Evolutionary conservation across 2,113 vertebrate species (phyloP).

Genomic region (Garra rufa): DNA sequence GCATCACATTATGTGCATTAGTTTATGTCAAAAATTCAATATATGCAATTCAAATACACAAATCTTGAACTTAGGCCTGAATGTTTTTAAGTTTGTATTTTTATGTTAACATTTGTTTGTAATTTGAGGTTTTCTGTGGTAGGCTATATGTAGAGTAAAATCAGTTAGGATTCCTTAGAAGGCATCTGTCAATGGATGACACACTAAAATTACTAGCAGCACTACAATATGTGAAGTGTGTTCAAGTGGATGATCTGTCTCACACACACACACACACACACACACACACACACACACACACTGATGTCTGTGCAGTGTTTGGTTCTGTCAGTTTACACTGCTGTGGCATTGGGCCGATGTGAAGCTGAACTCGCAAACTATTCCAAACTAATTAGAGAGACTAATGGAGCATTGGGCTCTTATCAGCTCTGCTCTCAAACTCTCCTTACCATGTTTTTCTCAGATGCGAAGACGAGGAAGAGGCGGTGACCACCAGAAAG

Average conservation of each 20-base stretch:
- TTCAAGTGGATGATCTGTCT: not conserved
- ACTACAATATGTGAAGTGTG: not conserved
- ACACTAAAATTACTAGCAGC: too few relatives aligned
- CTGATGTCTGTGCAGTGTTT: slow-evolving; percentile 67
- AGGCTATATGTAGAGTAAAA: too few relatives aligned
- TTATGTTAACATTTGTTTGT: too few relatives aligned
- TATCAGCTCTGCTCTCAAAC: slow-evolving; percentile 55
- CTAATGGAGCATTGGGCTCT: slow-evolving; percentile 67
- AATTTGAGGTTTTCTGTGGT: too few relatives aligned
- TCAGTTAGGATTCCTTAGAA: too few relatives aligned
- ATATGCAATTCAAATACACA: too few relatives aligned
- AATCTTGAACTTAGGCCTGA: too few relatives aligned
- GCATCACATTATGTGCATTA: too few relatives aligned
- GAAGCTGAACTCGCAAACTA: slow-evolving; percentile 57
- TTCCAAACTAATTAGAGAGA: slow-evolving; percentile 75
- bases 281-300: slow-evolving; percentile 13
- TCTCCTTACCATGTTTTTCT: slow-evolving; percentile 6
- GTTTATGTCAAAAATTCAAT: too few relatives aligned
- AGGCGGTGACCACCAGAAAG: not conserved
- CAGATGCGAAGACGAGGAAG: not conserved
- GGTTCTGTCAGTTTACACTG: slow-evolving; percentile 68
- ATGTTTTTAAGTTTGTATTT: too few relatives aligned
- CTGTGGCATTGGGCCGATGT: slow-evolving; percentile 61
- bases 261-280: too few relatives aligned
- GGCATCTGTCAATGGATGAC: too few relatives aligned